Base-by-base conservation (phyloP, 2,113 vertebrate genomes). In the Semicossyphus pulcher region DNA sequence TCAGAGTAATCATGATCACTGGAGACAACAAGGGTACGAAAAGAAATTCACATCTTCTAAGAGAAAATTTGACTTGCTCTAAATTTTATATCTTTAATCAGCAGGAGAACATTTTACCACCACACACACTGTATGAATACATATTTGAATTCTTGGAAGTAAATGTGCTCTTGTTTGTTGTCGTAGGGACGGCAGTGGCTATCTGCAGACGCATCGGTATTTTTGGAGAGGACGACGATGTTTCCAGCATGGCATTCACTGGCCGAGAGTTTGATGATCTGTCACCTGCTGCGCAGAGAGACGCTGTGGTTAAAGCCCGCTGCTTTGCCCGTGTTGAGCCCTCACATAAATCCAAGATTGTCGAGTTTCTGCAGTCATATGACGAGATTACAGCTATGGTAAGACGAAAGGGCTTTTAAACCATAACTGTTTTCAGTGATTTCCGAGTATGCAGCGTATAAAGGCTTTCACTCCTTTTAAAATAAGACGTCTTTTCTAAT, bases 311-410 rank as follows among this genome's bases (percentile, higher is more conserved):
- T 56, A 95, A 94, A 0, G 97, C 96, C 5, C 96, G 98, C 20
- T 99, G 98, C 86, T 99, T 97, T 14, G 98, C 98, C 51, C 94
- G 98, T 0, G 98, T 99, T 0, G 98, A 99, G 58, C 98, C 98
- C 26, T 97, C 97, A 12, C 98, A 99, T 83, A 99, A 99, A 65
- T 99, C 98, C 37, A 99, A 99, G 91, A 99, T 99, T 0, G 95
- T 99, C 0, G 98, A 99, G 89, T 97, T 94, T 58, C 95, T 99
- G n/a, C 98, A 99, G 88, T 97, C 96, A 11, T 96, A 96, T 0
- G 97, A 99, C 76, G 98, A 99, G 85, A 99, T 99, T 44, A 99
- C 98, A n/a, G 98, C 98, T 23, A 99, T 99, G 98, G 98, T 99
- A 64, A 90, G 80, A 48, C 1, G 37, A 39, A 14, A 49, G 41